Base-by-base conservation (phyloP, 2,797 vertebrate genomes). In the Melopsittacus undulatus region DNA sequence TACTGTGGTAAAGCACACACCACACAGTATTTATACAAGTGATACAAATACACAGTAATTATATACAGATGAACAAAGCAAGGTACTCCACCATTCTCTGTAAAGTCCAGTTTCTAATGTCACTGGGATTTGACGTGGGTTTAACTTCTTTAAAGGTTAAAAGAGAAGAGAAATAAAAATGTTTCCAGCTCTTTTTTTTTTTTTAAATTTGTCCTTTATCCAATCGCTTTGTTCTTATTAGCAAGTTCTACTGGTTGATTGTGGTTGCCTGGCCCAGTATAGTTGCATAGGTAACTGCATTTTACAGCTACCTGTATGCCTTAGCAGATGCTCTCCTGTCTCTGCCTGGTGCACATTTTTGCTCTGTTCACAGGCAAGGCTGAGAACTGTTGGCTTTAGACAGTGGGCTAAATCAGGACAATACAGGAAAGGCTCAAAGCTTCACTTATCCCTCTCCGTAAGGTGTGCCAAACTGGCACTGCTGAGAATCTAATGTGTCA, bases 11-110 rank as follows among this genome's bases (percentile, higher is more conserved):
- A 88, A 86, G 38, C 40, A 63, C 54, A 17, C 69, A 30, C 23
- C 54, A 49, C 0, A 0, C 42, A 27, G 26, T 90, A 46, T 92
- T 95, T 88, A 49, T 80, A 62, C 46, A 95, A 85, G 49, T 95
- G 75, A 6, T 51, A 75, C 20, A 43, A 83, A 73, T 36, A 80
- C 46, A 20, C 2, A 14, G n/a, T 19, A 15, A 61, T 85, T 80
- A 38, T n/a, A 42, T 20, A 74, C n/a, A 67, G 30, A 57, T 40
- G 89, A 89, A 81, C 62, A 93, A 95, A 88, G 77, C 46, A 66
- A 80, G n/a, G 27, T 72, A 24, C 36, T 49, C 27, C 24, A 16
- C 14, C 42, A 8, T 74, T 61, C 62, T 40, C 24, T 32, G 11
- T 26, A 3, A 81, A 81, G 57, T 59, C 57, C 52, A 34, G 21